Conservation (phyloP, 2,113 vertebrate species). For the Leptobrachium leishanense region DNA sequence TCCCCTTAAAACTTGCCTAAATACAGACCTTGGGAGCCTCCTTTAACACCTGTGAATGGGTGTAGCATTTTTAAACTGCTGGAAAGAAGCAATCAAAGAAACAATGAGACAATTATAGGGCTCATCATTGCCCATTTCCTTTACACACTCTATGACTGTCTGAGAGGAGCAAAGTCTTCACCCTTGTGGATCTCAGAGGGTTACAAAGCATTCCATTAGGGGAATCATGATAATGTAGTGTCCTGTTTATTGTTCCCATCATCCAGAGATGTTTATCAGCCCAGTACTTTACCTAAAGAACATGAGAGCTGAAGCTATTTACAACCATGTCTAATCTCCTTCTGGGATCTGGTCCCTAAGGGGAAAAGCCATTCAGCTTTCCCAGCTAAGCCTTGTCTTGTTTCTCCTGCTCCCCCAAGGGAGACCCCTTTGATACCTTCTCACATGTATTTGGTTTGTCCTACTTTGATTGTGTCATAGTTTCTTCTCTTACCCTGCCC, state of each 20-base stretch:
- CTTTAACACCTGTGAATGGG: too few relatives aligned
- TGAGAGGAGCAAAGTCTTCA: too few relatives aligned
- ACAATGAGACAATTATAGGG: too few relatives aligned
- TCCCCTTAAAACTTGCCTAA: too few relatives aligned
- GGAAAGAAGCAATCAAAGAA: too few relatives aligned
- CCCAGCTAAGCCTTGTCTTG: conserved; percentile 49
- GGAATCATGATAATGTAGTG: conserved; percentile 33
- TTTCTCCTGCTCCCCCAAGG: conserved; percentile 55
- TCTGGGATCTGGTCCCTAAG: conserved; percentile 35
- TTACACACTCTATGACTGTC: too few relatives aligned
- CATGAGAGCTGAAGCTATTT: conserved; percentile 56
- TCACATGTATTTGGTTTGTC: conserved; percentile 56
- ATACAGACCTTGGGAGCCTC: too few relatives aligned
- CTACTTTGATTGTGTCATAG: conserved; percentile 58
- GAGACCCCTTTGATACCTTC: conserved; percentile 61
- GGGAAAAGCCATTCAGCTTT: conserved; percentile 56
- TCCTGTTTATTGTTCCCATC: conserved; percentile 47
- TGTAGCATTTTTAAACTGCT: too few relatives aligned
- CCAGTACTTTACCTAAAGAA: conserved; percentile 41
- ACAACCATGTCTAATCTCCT: conserved; percentile 57
- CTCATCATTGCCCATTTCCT: too few relatives aligned
- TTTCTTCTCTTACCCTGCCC: conserved; percentile 50
- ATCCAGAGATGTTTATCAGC: conserved; percentile 54
- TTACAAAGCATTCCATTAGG: conserved; percentile 30
- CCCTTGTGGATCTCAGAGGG: not conserved